phyloP scores from a whole-genome alignment of 2,113 vertebrate genomes.

The Oenanthe melanoleuca region DNA sequence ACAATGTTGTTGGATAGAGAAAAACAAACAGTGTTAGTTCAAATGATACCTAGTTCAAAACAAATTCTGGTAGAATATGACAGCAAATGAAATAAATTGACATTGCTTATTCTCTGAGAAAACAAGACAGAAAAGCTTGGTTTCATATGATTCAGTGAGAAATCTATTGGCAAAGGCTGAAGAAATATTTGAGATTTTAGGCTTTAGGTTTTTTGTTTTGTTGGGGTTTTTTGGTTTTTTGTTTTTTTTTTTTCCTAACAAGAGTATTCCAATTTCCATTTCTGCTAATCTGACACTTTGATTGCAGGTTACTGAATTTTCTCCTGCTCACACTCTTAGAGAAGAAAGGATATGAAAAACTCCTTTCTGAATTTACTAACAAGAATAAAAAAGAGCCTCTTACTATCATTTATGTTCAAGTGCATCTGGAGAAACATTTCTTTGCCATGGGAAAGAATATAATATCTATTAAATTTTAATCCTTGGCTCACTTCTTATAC shows the following conservation, averaged over 20 bases:
- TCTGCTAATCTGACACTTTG: neutral
- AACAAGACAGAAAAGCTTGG: neutral
- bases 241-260: neutral
- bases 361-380: neutral
- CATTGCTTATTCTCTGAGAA: neutral
- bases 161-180: neutral
- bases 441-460: neutral
- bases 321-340: neutral
- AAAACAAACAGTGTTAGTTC: neutral
- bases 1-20: neutral
- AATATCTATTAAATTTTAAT: conserved; percentile 14
- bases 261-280: neutral
- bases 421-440: neutral
- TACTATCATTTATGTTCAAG: conserved; percentile 6
- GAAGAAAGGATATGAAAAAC: neutral
- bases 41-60: neutral
- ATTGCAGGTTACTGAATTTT: neutral
- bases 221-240: too few species aligned
- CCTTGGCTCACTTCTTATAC: neutral
- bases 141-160: neutral
- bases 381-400: neutral
- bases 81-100: neutral
- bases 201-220: neutral
- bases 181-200: neutral
- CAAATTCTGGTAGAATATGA: neutral